phyloP scores from a whole-genome alignment of 2,113 vertebrate species.

The Passer domesticus region DNA sequence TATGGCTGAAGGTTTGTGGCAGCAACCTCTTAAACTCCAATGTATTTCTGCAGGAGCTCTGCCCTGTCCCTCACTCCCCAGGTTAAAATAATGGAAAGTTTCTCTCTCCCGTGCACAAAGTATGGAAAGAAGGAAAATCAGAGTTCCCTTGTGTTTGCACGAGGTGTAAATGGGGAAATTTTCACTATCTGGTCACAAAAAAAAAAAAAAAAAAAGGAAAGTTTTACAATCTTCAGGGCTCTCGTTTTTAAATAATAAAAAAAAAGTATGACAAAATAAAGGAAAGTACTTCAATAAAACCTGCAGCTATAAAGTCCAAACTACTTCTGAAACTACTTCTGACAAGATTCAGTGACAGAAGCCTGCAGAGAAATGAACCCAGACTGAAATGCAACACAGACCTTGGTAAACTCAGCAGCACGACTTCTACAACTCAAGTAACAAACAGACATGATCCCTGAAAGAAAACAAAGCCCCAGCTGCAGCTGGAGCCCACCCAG shows the following conservation, averaged over 20 bases:
- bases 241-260: slow-evolving; percentile 29
- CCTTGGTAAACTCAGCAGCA: slow-evolving; percentile 50
- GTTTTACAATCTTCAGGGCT: neutral
- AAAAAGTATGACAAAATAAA: slow-evolving; percentile 35
- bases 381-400: slow-evolving; percentile 14
- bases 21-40: neutral
- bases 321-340: slow-evolving; percentile 35
- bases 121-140: neutral
- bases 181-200: neutral
- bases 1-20: neutral
- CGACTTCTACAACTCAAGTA: slow-evolving; percentile 58
- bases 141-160: neutral
- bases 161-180: neutral
- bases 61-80: neutral
- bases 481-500: neutral
- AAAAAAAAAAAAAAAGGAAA: neutral
- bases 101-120: neutral
- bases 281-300: neutral
- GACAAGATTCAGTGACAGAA: slow-evolving; percentile 11
- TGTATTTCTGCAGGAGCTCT: neutral
- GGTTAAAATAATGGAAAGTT: neutral
- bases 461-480: slow-evolving; percentile 27
- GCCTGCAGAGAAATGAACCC: slow-evolving; percentile 1
- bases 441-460: slow-evolving; percentile 54
- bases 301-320: neutral